phyloP scores from a whole-genome alignment of 2,113 vertebrate species.

The Tragulus kanchil region DNA sequence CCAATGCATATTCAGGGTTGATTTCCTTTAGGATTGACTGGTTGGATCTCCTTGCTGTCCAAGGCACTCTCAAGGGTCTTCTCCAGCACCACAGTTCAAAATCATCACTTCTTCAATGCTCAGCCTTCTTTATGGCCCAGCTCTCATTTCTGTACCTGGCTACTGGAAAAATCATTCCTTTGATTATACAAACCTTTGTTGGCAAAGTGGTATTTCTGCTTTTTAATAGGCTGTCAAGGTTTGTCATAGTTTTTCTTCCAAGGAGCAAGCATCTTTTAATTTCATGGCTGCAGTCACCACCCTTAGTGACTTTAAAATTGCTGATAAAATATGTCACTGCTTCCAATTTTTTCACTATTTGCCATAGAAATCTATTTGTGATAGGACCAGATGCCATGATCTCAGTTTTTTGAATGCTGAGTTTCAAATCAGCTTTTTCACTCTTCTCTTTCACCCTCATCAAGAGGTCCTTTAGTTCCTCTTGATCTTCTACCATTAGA shows the following conservation, averaged over 20 bases:
- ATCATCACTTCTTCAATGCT: not conserved
- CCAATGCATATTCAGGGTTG: not conserved
- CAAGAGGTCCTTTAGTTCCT: not conserved
- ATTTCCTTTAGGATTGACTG: not conserved
- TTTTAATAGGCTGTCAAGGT: not conserved
- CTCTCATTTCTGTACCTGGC: not conserved
- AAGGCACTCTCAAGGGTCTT: not conserved
- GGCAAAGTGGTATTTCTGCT: not conserved
- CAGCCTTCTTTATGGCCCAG: not conserved
- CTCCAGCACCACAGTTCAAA: not conserved
- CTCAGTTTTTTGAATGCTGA: not conserved
- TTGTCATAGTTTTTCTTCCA: not conserved
- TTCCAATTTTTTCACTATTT: not conserved
- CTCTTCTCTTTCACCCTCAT: not conserved
- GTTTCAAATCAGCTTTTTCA: not conserved
- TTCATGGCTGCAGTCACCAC: not conserved
- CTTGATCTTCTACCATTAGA: not conserved
- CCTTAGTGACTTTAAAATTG: not conserved
- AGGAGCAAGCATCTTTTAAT: not conserved
- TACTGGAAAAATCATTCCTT: not conserved
- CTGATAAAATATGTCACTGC: not conserved
- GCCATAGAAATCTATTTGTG: not conserved
- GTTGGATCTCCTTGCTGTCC: not conserved
- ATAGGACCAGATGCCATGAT: not conserved
- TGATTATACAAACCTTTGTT: not conserved